Evolutionary conservation across 2,113 vertebrate genomes (phyloP), one percentile per base, ranked within the genome.

Genomic region (Alligator sinensis): DNA sequence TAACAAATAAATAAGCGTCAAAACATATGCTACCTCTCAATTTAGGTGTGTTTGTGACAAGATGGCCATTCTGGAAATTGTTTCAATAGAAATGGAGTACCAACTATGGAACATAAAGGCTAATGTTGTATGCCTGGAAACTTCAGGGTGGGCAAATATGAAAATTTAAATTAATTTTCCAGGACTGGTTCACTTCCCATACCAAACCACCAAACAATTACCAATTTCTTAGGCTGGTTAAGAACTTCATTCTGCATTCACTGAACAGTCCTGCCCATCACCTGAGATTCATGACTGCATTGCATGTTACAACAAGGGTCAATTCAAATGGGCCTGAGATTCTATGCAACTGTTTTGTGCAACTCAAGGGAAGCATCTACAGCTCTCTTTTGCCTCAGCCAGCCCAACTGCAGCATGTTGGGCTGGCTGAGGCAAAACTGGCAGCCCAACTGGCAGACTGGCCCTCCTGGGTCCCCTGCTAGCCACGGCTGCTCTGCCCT

Each of bases 221-320:
- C 17, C 59, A 19, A 25, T 1, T 0, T 34, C 75, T 60, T 38
- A 21, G 34, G 24, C 63, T 57, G 84, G 81, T 55, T 13, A 64
- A 76, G 0, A 0, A 34, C 27, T 22, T 86, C 58, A 27, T 19
- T 16, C 3, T n/a, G 18, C 2, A 0, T 38, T 34, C 5, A 5
- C 11, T 25, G 11, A 22, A 34, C 64, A 22, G 22, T 24, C 68
- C 34, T 38, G 21, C 47, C 34, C 34, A 47, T 47, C 13, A 22
- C 38, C 34, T 63, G 54, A 62, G 77, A 83, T 47, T 78, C 80
- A 63, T 7, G 61, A 34, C 58, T 79, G 34, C 22, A 79, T 16
- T 34, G 47, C 21, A 1, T 4, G 24, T 30, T 77, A 61, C 78
- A 63, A 54, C 16, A 77, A 63, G 30, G 15, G 66, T 10, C 9